These are phyloP conservation scores for Drosophila watanabei DNA, from an alignment of 1,140 invertebrate species.

Conservation along the genomic window DNA sequence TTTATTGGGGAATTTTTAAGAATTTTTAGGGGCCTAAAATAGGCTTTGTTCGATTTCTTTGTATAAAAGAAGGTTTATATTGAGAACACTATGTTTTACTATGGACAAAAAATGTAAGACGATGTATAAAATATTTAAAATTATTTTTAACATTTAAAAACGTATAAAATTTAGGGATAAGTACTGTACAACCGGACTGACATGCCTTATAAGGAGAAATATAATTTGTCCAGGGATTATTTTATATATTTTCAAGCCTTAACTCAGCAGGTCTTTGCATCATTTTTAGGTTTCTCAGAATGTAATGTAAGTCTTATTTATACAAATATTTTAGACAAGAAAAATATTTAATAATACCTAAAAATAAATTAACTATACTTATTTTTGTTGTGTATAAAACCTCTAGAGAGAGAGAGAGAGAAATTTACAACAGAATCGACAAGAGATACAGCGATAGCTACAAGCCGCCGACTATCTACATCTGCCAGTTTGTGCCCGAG, in stretches of 20 bases:
- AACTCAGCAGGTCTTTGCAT: neutral
- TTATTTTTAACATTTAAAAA: no score
- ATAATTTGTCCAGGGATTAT: neutral
- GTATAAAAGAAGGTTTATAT: neutral
- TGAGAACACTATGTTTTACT: neutral
- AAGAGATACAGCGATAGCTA: constrained; percentile 32
- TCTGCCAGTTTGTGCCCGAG: constrained; percentile 25
- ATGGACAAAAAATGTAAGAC: neutral
- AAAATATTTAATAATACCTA: neutral
- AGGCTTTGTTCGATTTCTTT: neutral
- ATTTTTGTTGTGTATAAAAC: neutral
- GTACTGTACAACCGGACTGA: no score
- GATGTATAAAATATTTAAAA: no score
- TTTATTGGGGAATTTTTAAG: neutral
- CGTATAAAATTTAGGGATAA: no score
- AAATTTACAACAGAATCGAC: constrained; percentile 8
- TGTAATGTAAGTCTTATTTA: no score
- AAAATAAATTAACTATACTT: neutral
- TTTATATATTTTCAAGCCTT: neutral
- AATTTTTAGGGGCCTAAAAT: neutral
- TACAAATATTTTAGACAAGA: no score
- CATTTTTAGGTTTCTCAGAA: neutral
- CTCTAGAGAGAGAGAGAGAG: neutral
- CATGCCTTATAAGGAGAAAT: no score
- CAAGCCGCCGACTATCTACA: constrained; percentile 18